phyloP scores from a whole-genome alignment of 1,140 invertebrate genomes.

The Drosophila lacertosa region DNA sequence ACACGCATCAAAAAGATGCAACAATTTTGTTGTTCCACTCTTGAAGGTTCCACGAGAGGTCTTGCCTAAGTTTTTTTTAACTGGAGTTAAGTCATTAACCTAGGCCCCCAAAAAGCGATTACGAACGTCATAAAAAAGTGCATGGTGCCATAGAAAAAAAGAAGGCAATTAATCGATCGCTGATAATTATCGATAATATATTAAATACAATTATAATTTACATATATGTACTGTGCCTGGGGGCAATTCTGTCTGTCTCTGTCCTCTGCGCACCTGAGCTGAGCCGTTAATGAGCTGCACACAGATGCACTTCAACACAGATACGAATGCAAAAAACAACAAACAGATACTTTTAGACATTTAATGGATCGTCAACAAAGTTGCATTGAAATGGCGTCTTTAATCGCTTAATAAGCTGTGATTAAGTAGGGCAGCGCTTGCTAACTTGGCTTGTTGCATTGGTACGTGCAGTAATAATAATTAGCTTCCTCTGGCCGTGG shows the following conservation, averaged over 20 bases:
- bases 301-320: conserved; percentile 7
- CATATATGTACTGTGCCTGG: conserved; percentile 47
- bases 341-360: not conserved
- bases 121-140: conserved; percentile 5
- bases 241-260: conserved; percentile 11
- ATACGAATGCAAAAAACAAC: conserved; percentile 3
- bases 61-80: not conserved
- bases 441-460: conserved; percentile 19
- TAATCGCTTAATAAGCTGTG: conserved; percentile 47
- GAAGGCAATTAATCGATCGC: conserved; percentile 44
- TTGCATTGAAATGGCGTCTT: conserved; percentile 76
- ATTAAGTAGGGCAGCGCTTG: conserved; percentile 39
- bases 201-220: conserved; percentile 56
- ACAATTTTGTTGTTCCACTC: not conserved
- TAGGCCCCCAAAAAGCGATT: conserved; percentile 25
- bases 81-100: conserved; percentile 19
- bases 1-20: not conserved
- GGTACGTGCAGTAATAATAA: conserved; percentile 25
- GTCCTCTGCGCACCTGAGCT: not conserved
- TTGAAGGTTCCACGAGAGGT: not conserved
- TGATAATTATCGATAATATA: conserved; percentile 55
- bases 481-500: conserved; percentile 5
- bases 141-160: conserved; percentile 32
- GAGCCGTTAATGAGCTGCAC: conserved; percentile 33
- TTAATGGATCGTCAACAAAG: conserved; percentile 45